A percentile compares a stretch with the other conserved stretches of the same genome.
These are phyloP conservation scores for Pangasius mekongensis DNA, from an alignment of 2,797 vertebrate genomes.

Conservation along the genomic window DNA sequence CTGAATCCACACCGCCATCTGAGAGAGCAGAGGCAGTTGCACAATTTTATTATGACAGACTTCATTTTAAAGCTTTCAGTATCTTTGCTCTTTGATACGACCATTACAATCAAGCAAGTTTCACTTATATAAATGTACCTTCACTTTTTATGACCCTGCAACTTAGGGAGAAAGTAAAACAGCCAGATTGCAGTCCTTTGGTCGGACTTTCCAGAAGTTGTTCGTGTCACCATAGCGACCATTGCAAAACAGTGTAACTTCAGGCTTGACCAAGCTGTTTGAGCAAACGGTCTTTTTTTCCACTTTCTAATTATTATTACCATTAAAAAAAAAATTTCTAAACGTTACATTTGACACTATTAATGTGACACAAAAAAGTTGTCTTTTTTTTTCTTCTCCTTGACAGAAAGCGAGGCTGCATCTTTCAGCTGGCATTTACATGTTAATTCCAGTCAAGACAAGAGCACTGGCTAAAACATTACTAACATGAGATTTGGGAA, in stretches of 20 bases:
- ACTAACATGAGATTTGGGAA: not conserved
- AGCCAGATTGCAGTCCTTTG: not conserved
- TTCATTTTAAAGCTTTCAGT: not conserved
- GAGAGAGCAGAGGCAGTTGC: not conserved
- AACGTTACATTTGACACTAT: not conserved
- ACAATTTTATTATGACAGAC: not conserved
- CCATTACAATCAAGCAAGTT: not conserved
- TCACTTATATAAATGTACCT: not conserved
- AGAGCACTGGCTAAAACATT: not conserved
- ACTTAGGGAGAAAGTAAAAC: not conserved
- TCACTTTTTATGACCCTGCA: not conserved
- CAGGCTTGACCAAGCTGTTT: not conserved
- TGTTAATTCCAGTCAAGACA: not conserved
- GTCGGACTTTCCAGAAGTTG: not conserved
- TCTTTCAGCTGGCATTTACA: not conserved
- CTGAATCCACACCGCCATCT: constrained; percentile 95
- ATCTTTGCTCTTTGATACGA: not conserved
- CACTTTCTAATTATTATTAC: not conserved
- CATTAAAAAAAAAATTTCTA: not conserved
- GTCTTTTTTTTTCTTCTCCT: not conserved
- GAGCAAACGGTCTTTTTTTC: not conserved
- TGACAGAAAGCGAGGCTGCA: not conserved
- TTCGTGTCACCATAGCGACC: not conserved
- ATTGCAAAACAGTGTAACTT: not conserved
- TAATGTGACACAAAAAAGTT: not conserved